These are phyloP conservation scores for Ciconia maguari DNA, from an alignment of 2,113 vertebrate species.

Conservation along the genomic window DNA sequence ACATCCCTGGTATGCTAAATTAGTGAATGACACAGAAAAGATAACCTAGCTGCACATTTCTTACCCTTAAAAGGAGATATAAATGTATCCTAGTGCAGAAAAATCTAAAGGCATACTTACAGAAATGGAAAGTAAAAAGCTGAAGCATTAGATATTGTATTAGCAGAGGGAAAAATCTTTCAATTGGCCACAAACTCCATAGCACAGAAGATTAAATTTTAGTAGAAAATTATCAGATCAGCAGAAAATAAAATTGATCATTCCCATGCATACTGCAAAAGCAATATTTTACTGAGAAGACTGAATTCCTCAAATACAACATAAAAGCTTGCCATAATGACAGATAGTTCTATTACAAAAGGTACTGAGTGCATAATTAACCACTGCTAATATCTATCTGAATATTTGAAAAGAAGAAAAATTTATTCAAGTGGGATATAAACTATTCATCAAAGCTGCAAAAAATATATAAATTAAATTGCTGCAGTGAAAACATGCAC, in stretches of 20 bases:
- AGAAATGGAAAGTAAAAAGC: conserved; percentile 4
- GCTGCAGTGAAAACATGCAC: conserved; percentile 56
- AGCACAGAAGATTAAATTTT: conserved; percentile 50
- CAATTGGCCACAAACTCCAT: neutral
- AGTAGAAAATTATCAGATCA: conserved; percentile 60
- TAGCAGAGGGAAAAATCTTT: neutral
- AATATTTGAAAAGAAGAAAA: conserved; percentile 65
- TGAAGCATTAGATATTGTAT: conserved; percentile 2
- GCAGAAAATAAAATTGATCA: conserved; percentile 62
- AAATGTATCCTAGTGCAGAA: neutral
- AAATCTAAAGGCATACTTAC: neutral
- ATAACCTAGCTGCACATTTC: neutral
- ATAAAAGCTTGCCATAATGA: conserved; percentile 63
- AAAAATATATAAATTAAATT: conserved; percentile 61
- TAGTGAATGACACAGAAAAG: neutral
- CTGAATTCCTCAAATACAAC: conserved; percentile 25
- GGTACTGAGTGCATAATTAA: conserved; percentile 66
- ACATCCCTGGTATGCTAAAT: neutral
- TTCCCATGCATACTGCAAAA: conserved; percentile 46
- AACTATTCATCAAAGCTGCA: conserved; percentile 68
- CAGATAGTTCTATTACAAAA: conserved; percentile 68
- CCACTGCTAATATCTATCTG: conserved; percentile 63
- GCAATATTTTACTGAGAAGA: conserved; percentile 53
- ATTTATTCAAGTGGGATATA: conserved; percentile 62
- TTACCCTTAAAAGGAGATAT: neutral